Evolutionary conservation across 2,113 vertebrate genomes (phyloP).

Genomic region (Nymphicus hollandicus): DNA sequence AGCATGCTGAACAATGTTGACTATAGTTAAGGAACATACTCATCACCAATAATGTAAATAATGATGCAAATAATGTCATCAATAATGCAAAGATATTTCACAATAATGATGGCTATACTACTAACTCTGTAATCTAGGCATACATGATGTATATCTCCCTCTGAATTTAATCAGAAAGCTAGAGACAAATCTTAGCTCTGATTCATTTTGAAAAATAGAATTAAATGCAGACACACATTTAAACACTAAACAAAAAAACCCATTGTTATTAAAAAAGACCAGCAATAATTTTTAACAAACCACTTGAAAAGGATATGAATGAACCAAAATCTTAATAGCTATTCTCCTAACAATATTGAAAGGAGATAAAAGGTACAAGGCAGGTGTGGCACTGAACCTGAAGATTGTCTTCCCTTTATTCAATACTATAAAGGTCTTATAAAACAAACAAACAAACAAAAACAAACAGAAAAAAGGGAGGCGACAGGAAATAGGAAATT

Average conservation of each 20-base stretch:
- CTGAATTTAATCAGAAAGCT: neutral
- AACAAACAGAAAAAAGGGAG: neutral
- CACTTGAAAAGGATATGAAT: slow-evolving; percentile 94
- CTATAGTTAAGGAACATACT: slow-evolving; percentile 80
- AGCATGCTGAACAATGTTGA: slow-evolving; percentile 86
- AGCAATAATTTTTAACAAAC: neutral
- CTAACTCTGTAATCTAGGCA: neutral
- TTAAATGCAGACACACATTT: neutral
- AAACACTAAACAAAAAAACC: neutral
- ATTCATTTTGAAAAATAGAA: neutral
- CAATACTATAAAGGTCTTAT: slow-evolving; percentile 95
- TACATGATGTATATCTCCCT: neutral
- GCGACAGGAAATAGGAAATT: neutral
- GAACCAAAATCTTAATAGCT: slow-evolving; percentile 94
- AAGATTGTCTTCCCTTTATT: slow-evolving; percentile 91
- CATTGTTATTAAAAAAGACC: neutral
- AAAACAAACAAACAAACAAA: neutral
- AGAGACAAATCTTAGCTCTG: neutral
- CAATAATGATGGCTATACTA: neutral
- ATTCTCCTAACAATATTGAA: slow-evolving; percentile 90
- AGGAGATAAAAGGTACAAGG: slow-evolving; percentile 92
- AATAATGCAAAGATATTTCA: neutral
- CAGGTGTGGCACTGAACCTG: slow-evolving; percentile 92
- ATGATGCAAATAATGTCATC: neutral
- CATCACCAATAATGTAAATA: neutral